Base-by-base conservation (phyloP, 2,888 invertebrate genomes). In the Creontiades dilutus region DNA sequence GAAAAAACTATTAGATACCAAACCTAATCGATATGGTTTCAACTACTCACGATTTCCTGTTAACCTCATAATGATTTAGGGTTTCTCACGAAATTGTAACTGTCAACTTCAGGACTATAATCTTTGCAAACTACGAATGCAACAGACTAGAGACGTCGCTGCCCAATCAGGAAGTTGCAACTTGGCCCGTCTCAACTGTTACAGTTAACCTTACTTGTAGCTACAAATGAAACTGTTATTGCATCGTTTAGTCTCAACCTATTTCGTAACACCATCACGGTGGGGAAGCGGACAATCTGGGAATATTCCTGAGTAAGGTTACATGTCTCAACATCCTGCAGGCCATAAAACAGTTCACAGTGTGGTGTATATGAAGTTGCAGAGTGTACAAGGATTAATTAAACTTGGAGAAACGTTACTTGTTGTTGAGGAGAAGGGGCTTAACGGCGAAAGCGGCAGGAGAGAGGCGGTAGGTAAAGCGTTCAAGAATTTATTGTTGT, bases 401-500 rank as follows among this genome's bases (percentile, higher is more conserved):
- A 88, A 88, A 88, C 88, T 88, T 78, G 88, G 88, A 19, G 46
- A 88, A 88, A 88, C 55, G 88, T 88, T 88, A 88, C 78, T 88
- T 88, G 88, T 88, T 88, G 88, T 88, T 88, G 68, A 47, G 48
- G 86, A 37, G 37, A 37, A 47, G 46, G 86, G 48, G 23, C 37
- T 55, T 46, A 27, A 5, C n/a, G 48, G 61, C 23, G 27, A 11
- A 46, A 23, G 37, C 16, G n/a, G 61, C 14, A 61, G 76, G 87
- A 78, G 46, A 27, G 78, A 19, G 68, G 9, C 23, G 68, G 68
- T 68, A 88, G 88, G 88, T 78, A 78, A 88, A 88, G 78, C 88
- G 88, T 88, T 88, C 88, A 78, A 88, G 88, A 88, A 88, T 88
- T 88, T 88, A 88, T 88, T 88, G 88, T 88, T 88, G 88, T 87